Evolutionary conservation across 2,888 invertebrate genomes (phyloP).

Genomic region (Vanessa cardui): DNA sequence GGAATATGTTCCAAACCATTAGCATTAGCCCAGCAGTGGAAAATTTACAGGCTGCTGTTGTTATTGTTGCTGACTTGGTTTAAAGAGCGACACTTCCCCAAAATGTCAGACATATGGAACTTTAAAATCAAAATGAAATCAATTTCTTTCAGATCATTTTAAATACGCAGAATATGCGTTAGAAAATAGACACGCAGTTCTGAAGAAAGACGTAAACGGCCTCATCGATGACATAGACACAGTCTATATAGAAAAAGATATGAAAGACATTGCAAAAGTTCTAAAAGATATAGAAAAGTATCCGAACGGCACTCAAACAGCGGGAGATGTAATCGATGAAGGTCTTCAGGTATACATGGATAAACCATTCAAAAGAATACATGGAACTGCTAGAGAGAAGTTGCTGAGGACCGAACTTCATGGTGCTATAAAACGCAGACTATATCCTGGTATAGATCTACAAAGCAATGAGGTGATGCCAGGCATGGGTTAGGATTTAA

Average conservation of each 20-base stretch:
- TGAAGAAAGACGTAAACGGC: constrained; percentile 17
- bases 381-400: constrained; percentile 17
- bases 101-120: not conserved
- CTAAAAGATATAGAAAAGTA: constrained; percentile 14
- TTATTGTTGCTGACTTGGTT: no score
- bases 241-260: constrained; percentile 20
- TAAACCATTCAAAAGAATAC: constrained; percentile 16
- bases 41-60: no score
- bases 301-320: constrained; percentile 2
- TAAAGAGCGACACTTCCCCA: no score
- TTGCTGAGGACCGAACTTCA: constrained; percentile 15
- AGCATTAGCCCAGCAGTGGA: no score
- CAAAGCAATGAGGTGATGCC: no score
- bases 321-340: not conserved
- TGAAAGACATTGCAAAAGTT: constrained; percentile 2
- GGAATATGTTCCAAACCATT: no score
- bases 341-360: constrained; percentile 17
- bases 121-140: not conserved
- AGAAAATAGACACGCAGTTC: constrained; percentile 15
- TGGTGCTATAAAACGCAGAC: not conserved
- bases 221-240: constrained; percentile 27
- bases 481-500: no score
- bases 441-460: constrained; percentile 9
- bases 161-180: constrained; percentile 21
- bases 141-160: constrained; percentile 17